phyloP scores from a whole-genome alignment of 2,797 vertebrate genomes.

The Tragopan temminckii region DNA sequence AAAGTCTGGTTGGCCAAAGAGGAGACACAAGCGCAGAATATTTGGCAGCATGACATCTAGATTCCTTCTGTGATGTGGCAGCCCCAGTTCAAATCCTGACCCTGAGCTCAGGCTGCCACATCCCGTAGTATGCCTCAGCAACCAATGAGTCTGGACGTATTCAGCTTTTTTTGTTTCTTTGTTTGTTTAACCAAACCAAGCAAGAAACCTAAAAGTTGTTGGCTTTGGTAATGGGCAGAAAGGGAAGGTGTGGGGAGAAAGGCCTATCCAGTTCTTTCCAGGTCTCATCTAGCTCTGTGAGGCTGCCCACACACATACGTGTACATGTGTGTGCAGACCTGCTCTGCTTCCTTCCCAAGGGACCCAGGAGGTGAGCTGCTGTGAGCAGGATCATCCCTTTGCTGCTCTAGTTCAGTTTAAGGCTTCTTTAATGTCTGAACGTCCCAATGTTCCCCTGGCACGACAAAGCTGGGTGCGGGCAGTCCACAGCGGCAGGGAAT shows the following conservation, averaged over 20 bases:
- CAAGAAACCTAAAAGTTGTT: neutral
- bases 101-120: neutral
- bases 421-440: neutral
- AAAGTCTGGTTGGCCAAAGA: neutral
- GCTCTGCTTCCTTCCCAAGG: neutral
- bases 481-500: neutral
- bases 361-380: neutral
- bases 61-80: neutral
- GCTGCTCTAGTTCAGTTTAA: neutral
- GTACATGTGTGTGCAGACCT: accelerated
- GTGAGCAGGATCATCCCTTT: neutral
- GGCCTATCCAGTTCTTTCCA: neutral
- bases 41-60: neutral
- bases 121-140: neutral
- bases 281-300: neutral
- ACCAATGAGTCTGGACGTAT: neutral
- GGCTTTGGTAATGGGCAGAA: neutral
- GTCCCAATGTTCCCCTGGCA: neutral
- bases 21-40: neutral
- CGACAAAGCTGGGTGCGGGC: neutral
- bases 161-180: neutral
- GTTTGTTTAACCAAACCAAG: neutral
- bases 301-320: accelerated
- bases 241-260: neutral
- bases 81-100: neutral